Evolutionary conservation across 2,888 invertebrate species (phyloP).

Genomic region (Drosophila vallismaia): DNA sequence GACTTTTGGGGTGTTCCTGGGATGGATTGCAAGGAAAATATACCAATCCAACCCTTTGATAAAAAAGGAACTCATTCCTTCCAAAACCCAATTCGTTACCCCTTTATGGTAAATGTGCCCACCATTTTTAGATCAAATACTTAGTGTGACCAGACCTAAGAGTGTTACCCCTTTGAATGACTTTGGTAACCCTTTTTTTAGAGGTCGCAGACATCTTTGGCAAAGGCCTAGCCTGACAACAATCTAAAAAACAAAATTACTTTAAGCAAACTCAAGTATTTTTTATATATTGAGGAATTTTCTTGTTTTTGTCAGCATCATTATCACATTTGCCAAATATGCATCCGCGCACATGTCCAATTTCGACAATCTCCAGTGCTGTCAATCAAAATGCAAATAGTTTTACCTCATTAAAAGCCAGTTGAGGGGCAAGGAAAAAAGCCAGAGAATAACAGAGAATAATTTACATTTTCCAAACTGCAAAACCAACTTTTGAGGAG

Average conservation of each 20-base stretch:
- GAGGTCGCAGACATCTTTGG: constrained; percentile 38
- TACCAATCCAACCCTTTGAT: constrained; percentile 61
- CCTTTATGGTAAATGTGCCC: background rate
- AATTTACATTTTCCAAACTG: constrained; percentile 70
- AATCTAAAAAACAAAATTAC: constrained; percentile 11
- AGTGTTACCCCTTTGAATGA: background rate
- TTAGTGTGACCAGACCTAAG: background rate
- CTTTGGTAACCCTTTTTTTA: background rate
- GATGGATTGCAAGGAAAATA: background rate
- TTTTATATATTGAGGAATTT: constrained; percentile 15
- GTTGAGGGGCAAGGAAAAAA: constrained; percentile 38
- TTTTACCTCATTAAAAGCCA: constrained; percentile 70
- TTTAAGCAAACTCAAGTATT: constrained; percentile 9
- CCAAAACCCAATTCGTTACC: background rate
- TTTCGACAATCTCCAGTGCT: constrained; percentile 67
- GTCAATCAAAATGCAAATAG: constrained; percentile 78
- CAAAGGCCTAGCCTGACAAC: constrained; percentile 10
- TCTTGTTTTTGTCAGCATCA: constrained; percentile 35
- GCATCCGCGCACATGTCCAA: constrained; percentile 58
- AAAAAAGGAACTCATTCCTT: constrained; percentile 15
- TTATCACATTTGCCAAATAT: constrained; percentile 69
- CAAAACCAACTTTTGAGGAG: constrained; percentile 37
- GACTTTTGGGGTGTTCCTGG: constrained; percentile 33
- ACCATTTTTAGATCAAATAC: background rate
- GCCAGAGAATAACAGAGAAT: constrained; percentile 27